Evolutionary conservation across 2,113 vertebrate genomes (phyloP), one percentile per base, ranked within the genome.

Genomic region (Istiophorus platypterus): DNA sequence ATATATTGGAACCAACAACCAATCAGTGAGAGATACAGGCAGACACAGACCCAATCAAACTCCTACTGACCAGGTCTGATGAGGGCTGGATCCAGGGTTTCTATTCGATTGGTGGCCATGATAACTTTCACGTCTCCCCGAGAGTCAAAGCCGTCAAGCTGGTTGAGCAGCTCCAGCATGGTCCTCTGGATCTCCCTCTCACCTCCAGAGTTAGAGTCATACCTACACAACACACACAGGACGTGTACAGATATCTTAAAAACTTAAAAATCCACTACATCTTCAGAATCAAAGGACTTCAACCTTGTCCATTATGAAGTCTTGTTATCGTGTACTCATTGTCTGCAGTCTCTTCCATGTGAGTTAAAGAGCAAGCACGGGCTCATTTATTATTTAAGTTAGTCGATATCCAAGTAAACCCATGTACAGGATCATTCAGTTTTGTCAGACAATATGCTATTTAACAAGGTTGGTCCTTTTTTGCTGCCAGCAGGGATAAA

Each of bases 71-170:
- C 98, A 89, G 98, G 98, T 90, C 98, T 95, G 93, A 99, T 99
- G 83, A 99, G 96, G 11, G 98, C 98, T 0, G 98, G 98, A 76
- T 99, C 98, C 81, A 99, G 87, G 0, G 98, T 99, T 91, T 99
- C 98, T 95, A 99, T 99, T 84, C 98, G 94, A 85, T 99, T 99
- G 47, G 98, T 99, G 62, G 98, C 98, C 98, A 99, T 99, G 86
- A 99, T 99, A 14, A 99, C 98, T 93, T 99, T 99, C 1, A 99
- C 98, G 0, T 99, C 98, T 3, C 98, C 98, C 8, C 98, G 91
- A 0, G 97, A 99, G 85, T 99, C 98, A 83, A 99, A 99, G 24
- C 98, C 98, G 51, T 99, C 98, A 85, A 99, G 67, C 74, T 99
- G 97, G 94, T 99, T 99, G 85, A 99, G 92, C 71, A 99, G 95